phyloP scores from a whole-genome alignment of 2,888 invertebrate species.

The Mythimna ferrago region DNA sequence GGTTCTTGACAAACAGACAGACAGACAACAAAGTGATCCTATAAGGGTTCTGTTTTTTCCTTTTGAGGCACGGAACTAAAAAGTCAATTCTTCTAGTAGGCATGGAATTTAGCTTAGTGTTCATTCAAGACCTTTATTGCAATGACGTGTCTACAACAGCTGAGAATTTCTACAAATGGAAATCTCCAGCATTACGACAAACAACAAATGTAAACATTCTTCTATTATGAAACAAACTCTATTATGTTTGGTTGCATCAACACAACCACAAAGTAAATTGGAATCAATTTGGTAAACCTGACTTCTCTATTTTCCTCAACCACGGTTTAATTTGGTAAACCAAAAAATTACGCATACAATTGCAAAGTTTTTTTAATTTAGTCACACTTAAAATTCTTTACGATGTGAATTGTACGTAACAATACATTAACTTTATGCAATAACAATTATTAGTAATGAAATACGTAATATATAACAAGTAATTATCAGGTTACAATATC shows the following conservation, averaged over 20 bases:
- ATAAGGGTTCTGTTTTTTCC: too few relatives aligned
- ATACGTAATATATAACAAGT: neutral
- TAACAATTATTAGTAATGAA: slow-evolving; percentile 31
- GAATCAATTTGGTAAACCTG: slow-evolving; percentile 54
- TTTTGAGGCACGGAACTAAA: too few relatives aligned
- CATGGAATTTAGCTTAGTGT: neutral
- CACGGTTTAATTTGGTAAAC: slow-evolving; percentile 23
- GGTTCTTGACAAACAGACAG: too few relatives aligned
- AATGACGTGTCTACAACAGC: slow-evolving; percentile 28
- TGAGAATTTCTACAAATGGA: slow-evolving; percentile 47
- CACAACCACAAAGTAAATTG: slow-evolving; percentile 52
- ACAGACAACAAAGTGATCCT: too few relatives aligned
- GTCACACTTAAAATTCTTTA: slow-evolving; percentile 33
- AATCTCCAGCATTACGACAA: slow-evolving; percentile 38
- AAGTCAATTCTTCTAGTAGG: neutral
- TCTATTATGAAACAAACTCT: slow-evolving; percentile 49
- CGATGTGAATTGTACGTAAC: slow-evolving; percentile 29
- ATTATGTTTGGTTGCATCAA: slow-evolving; percentile 43
- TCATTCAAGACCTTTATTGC: neutral
- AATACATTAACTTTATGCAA: slow-evolving; percentile 34
- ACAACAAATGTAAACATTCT: slow-evolving; percentile 45
- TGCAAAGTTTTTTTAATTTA: slow-evolving; percentile 16
- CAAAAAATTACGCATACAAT: slow-evolving; percentile 33
- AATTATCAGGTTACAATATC: slow-evolving; percentile 11
- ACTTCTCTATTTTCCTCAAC: slow-evolving; percentile 31